phyloP scores from a whole-genome alignment of 2,888 invertebrate genomes.

The Paralinhomoeus sp. region DNA sequence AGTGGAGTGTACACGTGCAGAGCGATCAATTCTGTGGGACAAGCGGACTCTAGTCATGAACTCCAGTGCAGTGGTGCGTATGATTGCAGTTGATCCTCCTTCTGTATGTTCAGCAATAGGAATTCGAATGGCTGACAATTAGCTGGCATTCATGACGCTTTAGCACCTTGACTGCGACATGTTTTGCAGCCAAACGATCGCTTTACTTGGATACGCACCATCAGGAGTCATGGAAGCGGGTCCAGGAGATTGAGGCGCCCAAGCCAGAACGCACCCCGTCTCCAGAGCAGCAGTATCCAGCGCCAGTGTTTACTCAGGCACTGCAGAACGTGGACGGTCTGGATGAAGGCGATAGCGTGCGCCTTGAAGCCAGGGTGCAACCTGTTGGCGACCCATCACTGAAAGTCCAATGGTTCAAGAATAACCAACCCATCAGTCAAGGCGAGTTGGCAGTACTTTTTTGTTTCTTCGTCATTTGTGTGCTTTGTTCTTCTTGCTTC shows the following conservation, averaged over 20 bases:
- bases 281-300: constrained; percentile 21
- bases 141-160: too few species aligned
- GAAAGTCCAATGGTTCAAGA: constrained; percentile 66
- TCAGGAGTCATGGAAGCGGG: constrained; percentile 71
- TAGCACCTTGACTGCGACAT: too few species aligned
- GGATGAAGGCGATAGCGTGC: constrained; percentile 18
- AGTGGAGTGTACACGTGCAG: constrained; percentile 29
- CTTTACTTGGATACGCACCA: constrained; percentile 55
- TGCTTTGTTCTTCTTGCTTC: neutral
- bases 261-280: constrained; percentile 9
- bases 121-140: too few species aligned
- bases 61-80: neutral
- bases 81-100: too few species aligned
- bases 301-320: constrained; percentile 19
- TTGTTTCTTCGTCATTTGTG: too few species aligned
- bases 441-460: too few species aligned
- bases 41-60: constrained; percentile 27
- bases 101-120: too few species aligned
- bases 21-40: constrained; percentile 24
- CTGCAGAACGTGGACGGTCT: constrained; percentile 27
- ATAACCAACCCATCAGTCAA: constrained; percentile 45
- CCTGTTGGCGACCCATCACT: constrained; percentile 81
- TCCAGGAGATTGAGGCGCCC: constrained; percentile 56
- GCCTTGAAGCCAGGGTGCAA: constrained; percentile 56
- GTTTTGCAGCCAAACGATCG: constrained; percentile 10